These are phyloP conservation scores for Halcyon smyrnensis DNA, from an alignment of 2,797 vertebrate genomes.

Conservation along the genomic window DNA sequence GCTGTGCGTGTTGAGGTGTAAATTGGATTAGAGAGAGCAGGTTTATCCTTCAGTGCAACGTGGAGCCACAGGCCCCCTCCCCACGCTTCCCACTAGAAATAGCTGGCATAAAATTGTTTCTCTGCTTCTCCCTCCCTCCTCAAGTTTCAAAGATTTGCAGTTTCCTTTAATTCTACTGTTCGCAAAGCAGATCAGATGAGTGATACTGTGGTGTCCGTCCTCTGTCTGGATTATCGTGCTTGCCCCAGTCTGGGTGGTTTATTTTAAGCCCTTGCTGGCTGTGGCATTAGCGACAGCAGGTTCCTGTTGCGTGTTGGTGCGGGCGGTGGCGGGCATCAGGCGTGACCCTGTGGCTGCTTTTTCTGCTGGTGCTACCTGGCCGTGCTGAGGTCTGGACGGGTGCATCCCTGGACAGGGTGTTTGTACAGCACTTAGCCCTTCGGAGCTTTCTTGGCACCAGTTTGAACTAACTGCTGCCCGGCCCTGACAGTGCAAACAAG, in stretches of 20 bases:
- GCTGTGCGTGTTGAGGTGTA: not conserved
- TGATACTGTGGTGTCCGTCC: not conserved
- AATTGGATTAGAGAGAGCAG: slow-evolving; percentile 48
- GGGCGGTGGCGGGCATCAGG: not conserved
- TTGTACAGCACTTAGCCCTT: not conserved
- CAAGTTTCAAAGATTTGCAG: not conserved
- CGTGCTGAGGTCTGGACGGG: not conserved
- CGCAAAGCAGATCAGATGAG: not conserved
- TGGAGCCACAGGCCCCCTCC: not conserved
- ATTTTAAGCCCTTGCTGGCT: not conserved
- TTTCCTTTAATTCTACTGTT: not conserved
- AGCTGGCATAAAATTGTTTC: not conserved
- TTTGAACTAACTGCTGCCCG: not conserved
- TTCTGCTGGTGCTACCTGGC: not conserved
- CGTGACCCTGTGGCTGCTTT: not conserved
- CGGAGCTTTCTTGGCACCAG: not conserved
- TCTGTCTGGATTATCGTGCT: not conserved
- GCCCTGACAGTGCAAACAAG: not conserved
- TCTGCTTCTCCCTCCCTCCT: not conserved
- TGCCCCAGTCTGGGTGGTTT: not conserved
- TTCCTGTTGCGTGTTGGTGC: not conserved
- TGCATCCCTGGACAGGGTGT: not conserved
- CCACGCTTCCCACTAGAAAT: not conserved
- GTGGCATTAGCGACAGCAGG: not conserved
- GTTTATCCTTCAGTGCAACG: not conserved